Conservation (phyloP, 2,797 vertebrate genomes). For the Thaleichthys pacificus region DNA sequence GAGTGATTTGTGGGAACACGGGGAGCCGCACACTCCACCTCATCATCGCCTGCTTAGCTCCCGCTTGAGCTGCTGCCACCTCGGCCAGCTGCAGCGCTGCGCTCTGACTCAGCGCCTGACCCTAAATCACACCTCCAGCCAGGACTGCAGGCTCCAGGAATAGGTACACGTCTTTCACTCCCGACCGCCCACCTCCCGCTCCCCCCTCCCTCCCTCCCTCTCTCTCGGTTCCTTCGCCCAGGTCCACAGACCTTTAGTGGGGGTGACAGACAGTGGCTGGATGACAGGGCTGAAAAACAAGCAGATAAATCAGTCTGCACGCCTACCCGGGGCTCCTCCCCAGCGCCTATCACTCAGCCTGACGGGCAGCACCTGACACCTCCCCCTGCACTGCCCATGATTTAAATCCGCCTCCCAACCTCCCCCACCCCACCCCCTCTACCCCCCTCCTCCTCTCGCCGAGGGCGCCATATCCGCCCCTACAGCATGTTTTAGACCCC, state of each 20-base stretch:
- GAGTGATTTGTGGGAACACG: slow-evolving; percentile 5
- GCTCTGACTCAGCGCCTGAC: slow-evolving; percentile 44
- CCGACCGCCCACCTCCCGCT: not conserved
- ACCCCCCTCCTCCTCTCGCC: no score
- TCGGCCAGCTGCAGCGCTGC: slow-evolving; percentile 2
- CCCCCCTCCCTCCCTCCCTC: not conserved
- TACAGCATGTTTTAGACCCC: slow-evolving; percentile 3
- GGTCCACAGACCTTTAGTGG: slow-evolving; percentile 39
- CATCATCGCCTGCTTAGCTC: slow-evolving; percentile 32
- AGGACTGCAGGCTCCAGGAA: slow-evolving; percentile 13
- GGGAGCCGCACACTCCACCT: slow-evolving; percentile 10
- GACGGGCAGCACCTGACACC: slow-evolving; percentile 48
- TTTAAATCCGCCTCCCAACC: slow-evolving; percentile 39
- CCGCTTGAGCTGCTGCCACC: slow-evolving; percentile 26
- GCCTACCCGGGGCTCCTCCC: slow-evolving; percentile 41
- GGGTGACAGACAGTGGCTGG: slow-evolving; percentile 55
- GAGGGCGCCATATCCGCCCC: slow-evolving; percentile 3
- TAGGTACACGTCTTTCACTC: not conserved
- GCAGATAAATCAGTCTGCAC: slow-evolving; percentile 61
- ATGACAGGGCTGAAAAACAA: slow-evolving; percentile 60
- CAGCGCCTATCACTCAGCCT: slow-evolving; percentile 55
- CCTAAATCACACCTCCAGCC: slow-evolving; percentile 44
- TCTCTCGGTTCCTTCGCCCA: slow-evolving; percentile 21
- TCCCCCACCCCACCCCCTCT: not conserved
- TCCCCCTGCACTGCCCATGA: slow-evolving; percentile 38